Conservation (phyloP, 2,888 invertebrate genomes). For the Tineola bisselliella region DNA sequence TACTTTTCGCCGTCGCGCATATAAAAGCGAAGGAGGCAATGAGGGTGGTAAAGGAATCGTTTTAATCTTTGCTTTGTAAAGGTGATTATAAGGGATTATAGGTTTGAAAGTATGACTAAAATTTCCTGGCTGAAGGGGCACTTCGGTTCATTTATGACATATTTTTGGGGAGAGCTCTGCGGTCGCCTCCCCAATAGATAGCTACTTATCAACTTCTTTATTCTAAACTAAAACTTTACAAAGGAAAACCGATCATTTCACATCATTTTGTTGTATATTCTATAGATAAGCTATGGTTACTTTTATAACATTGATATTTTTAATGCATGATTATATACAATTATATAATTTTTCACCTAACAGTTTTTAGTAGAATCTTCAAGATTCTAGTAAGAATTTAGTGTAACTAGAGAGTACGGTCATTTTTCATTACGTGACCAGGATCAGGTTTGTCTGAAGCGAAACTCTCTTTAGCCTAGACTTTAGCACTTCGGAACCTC, state of each 20-base stretch:
- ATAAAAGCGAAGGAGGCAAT: constrained; percentile 47
- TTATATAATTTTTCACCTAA: too few relatives aligned
- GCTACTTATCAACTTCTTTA: constrained; percentile 57
- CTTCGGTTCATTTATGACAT: constrained; percentile 53
- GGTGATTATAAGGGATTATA: constrained; percentile 70
- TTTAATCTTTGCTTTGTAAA: constrained; percentile 72
- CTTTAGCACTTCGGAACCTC: background rate
- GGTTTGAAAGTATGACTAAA: constrained; percentile 68
- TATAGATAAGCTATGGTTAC: background rate
- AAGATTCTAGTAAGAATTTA: constrained; percentile 18
- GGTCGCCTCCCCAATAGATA: constrained; percentile 37
- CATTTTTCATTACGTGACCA: constrained; percentile 77
- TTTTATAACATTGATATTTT: background rate
- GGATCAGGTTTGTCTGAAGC: constrained; percentile 67
- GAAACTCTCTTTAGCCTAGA: constrained; percentile 21
- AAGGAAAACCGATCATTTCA: constrained; percentile 59
- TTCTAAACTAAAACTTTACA: constrained; percentile 48
- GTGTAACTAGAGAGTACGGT: constrained; percentile 45
- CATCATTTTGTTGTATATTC: constrained; percentile 20
- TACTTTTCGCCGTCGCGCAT: constrained; percentile 65
- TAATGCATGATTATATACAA: too few relatives aligned
- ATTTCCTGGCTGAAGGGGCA: constrained; percentile 57
- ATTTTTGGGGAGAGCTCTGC: constrained; percentile 60
- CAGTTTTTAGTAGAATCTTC: background rate
- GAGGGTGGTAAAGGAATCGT: constrained; percentile 59